These are phyloP conservation scores for Phymanthus crucifer DNA, from an alignment of 92 coral and sea anemone genomes.

Conservation along the genomic window DNA sequence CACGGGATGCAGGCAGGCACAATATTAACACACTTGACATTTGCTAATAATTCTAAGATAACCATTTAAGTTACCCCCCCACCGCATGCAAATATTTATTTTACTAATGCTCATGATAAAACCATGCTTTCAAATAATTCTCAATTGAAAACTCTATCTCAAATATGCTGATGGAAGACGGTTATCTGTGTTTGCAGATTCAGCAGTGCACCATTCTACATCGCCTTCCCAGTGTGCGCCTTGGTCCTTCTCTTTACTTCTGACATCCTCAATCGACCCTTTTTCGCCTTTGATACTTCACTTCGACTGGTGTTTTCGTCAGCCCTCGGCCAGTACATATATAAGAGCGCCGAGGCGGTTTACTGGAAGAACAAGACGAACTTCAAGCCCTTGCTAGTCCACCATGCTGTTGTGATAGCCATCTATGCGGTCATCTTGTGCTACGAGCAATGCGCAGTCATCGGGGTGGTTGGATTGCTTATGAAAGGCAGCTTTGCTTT, in stretches of 20 bases:
- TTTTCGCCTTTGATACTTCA: constrained; percentile 54
- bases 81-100: background rate
- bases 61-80: background rate
- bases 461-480: constrained; percentile 74
- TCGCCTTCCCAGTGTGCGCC: constrained; percentile 63
- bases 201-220: constrained; percentile 69
- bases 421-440: constrained; percentile 50
- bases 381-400: constrained; percentile 80
- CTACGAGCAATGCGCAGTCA: constrained; percentile 74
- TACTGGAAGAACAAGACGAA: constrained; percentile 62
- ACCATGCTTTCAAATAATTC: background rate
- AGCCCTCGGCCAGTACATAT: constrained; percentile 76
- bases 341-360: constrained; percentile 73
- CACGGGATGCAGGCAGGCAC: too few relatives aligned
- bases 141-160: background rate
- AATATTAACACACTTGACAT: too few relatives aligned
- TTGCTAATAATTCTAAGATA: too few relatives aligned
- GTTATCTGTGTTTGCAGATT: constrained; percentile 52
- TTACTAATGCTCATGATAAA: too few relatives aligned
- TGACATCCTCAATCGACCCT: constrained; percentile 67
- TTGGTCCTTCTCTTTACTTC: constrained; percentile 54
- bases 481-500: constrained; percentile 83
- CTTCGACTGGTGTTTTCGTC: constrained; percentile 66
- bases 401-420: constrained; percentile 78
- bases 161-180: background rate